These are phyloP conservation scores for Catalaphyllia jardinei DNA, from an alignment of 64 coral and sea anemone genomes.

Conservation along the genomic window DNA sequence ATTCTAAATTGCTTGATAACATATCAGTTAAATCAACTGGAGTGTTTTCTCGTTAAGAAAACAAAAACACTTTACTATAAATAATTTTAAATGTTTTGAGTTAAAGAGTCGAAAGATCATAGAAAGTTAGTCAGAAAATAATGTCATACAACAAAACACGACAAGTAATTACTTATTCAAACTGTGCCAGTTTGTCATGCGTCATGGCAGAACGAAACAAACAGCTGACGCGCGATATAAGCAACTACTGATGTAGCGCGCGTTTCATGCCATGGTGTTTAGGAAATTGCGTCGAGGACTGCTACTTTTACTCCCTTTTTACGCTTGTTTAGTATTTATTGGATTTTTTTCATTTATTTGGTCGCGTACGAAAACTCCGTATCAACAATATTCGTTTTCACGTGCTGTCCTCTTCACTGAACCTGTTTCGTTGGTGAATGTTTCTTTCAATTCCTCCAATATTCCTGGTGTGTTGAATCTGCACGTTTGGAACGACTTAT, in stretches of 20 bases:
- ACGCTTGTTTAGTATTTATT: constrained; percentile 1
- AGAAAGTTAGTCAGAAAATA: no score
- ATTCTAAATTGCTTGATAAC: no score
- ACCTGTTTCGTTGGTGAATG: not conserved
- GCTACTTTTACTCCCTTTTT: not conserved
- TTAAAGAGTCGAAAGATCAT: no score
- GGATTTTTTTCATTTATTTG: constrained; percentile 34
- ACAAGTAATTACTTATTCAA: no score
- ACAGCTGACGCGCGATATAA: no score
- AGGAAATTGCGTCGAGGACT: not conserved
- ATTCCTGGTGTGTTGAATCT: constrained; percentile 35
- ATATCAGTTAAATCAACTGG: no score
- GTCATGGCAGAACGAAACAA: not conserved
- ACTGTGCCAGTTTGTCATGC: not conserved
- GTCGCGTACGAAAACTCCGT: not conserved
- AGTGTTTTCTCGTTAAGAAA: no score
- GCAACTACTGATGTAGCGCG: no score
- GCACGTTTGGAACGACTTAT: constrained; percentile 62
- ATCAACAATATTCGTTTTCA: not conserved
- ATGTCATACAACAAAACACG: no score
- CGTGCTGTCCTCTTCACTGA: not conserved
- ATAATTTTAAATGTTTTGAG: no score
- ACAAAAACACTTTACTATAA: no score
- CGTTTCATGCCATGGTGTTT: not conserved
- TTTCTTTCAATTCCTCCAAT: not conserved